These are phyloP conservation scores for Pogonocherus hispidulus DNA, from an alignment of 2,888 invertebrate genomes.

Conservation along the genomic window DNA sequence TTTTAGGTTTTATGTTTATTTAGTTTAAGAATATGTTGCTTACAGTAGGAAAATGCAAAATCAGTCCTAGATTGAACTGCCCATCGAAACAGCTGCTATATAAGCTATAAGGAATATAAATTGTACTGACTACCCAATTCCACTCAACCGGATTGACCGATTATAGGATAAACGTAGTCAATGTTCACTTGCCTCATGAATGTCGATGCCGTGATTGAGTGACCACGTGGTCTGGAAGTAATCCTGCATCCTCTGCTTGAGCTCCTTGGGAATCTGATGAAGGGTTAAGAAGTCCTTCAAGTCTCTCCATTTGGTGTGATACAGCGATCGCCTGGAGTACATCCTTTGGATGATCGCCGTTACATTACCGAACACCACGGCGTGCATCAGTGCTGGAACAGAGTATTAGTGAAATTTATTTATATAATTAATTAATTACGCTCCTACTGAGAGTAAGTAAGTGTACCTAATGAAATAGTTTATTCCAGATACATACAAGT, in stretches of 20 bases:
- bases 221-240: conserved; percentile 99
- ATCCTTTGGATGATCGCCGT: conserved; percentile 97
- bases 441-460: no score
- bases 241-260: conserved; percentile 96
- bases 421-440: not conserved
- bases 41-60: no score
- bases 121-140: no score
- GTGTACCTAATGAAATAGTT: no score
- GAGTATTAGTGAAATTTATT: conserved; percentile 11
- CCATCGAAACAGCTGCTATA: no score
- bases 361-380: conserved; percentile 97
- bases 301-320: conserved; percentile 95
- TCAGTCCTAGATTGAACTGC: no score
- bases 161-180: no score
- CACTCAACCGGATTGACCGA: no score
- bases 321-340: conserved; percentile 94
- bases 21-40: no score
- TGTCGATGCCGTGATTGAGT: conserved; percentile 96
- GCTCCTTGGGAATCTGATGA: conserved; percentile 95
- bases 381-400: conserved; percentile 93
- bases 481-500: no score
- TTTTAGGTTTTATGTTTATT: no score
- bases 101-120: no score
- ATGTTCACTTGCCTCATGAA: conserved; percentile 83
- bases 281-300: conserved; percentile 94